Conservation (phyloP, 2,113 vertebrate species). For the Amphiprion ocellaris region DNA sequence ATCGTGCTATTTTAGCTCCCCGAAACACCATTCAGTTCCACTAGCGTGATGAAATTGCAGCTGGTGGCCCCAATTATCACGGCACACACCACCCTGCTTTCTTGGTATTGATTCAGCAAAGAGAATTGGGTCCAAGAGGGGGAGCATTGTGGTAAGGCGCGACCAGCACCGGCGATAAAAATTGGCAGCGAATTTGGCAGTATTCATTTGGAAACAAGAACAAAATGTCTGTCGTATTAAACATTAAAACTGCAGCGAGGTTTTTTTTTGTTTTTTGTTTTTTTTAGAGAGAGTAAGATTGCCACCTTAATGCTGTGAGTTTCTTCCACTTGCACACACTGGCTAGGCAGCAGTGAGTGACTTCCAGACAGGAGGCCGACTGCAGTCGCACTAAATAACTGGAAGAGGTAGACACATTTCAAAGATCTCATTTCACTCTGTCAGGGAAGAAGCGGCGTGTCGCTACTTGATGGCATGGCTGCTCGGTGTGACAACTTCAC, state of each 20-base stretch:
- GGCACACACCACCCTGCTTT: slow-evolving; percentile 12
- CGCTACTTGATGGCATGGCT: slow-evolving; percentile 46
- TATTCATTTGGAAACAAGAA: slow-evolving; percentile 2
- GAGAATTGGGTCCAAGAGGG: slow-evolving; percentile 11
- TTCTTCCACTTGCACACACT: slow-evolving; percentile 18
- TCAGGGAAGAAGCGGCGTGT: slow-evolving; percentile 42
- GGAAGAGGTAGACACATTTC: slow-evolving; percentile 45
- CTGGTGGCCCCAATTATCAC: slow-evolving; percentile 42
- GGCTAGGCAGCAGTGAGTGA: slow-evolving; percentile 37
- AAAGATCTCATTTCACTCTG: slow-evolving; percentile 62
- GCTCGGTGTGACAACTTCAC: slow-evolving; percentile 57
- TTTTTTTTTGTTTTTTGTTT: slow-evolving; percentile 3
- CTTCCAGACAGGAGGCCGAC: slow-evolving; percentile 44
- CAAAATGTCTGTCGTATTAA: slow-evolving; percentile 44
- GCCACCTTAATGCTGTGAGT: slow-evolving; percentile 12
- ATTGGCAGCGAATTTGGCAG: slow-evolving; percentile 17
- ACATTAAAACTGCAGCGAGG: neutral
- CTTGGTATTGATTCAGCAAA: slow-evolving; percentile 43
- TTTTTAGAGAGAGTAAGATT: slow-evolving; percentile 28
- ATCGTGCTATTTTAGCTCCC: slow-evolving; percentile 36
- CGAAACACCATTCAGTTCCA: slow-evolving; percentile 16
- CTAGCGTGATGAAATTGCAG: slow-evolving; percentile 28
- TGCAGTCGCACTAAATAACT: slow-evolving; percentile 57
- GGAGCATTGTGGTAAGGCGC: slow-evolving; percentile 2
- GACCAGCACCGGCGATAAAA: slow-evolving; percentile 12